Evolutionary conservation across 2,797 vertebrate genomes (phyloP).

Genomic region (Nannoperca australis): DNA sequence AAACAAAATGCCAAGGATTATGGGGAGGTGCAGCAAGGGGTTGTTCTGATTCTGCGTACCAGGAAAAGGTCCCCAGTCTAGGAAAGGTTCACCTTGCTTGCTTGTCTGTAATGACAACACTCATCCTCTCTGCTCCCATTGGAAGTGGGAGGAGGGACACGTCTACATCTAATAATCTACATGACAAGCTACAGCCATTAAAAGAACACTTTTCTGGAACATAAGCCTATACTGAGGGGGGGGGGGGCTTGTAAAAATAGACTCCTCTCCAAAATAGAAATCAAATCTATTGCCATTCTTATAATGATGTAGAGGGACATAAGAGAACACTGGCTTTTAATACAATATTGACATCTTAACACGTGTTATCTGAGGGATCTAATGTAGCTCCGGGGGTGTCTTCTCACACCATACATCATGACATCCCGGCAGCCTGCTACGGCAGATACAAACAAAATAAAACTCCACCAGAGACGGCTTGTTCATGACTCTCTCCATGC

Average conservation of each 20-base stretch:
- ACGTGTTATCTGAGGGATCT: conserved; percentile 55
- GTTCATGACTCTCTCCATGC: conserved; percentile 53
- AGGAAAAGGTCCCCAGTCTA: conserved; percentile 88
- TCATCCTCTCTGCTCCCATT: conserved; percentile 82
- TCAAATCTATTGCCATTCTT: conserved; percentile 41
- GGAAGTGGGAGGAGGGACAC: conserved; percentile 75
- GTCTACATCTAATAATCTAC: conserved; percentile 59
- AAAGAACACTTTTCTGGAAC: conserved; percentile 43
- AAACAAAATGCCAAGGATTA: conserved; percentile 78
- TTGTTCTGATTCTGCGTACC: conserved; percentile 62
- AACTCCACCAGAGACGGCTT: conserved; percentile 50
- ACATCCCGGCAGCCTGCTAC: conserved; percentile 22
- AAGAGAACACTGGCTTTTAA: conserved; percentile 50
- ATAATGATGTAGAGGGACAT: conserved; percentile 48
- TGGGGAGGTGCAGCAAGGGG: conserved; percentile 56
- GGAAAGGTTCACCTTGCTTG: conserved; percentile 89
- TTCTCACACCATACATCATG: conserved; percentile 44
- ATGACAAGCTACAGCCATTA: conserved; percentile 54
- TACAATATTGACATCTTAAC: conserved; percentile 57
- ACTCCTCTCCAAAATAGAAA: conserved; percentile 39
- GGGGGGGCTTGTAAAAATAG: conserved; percentile 35
- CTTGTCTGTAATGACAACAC: conserved; percentile 85
- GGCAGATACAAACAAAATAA: conserved; percentile 68
- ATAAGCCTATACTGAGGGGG: conserved; percentile 4
- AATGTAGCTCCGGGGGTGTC: conserved; percentile 38